Evolutionary conservation across 2,113 vertebrate species (phyloP), one percentile per base, ranked within the genome.

Genomic region (Etheostoma spectabile): DNA sequence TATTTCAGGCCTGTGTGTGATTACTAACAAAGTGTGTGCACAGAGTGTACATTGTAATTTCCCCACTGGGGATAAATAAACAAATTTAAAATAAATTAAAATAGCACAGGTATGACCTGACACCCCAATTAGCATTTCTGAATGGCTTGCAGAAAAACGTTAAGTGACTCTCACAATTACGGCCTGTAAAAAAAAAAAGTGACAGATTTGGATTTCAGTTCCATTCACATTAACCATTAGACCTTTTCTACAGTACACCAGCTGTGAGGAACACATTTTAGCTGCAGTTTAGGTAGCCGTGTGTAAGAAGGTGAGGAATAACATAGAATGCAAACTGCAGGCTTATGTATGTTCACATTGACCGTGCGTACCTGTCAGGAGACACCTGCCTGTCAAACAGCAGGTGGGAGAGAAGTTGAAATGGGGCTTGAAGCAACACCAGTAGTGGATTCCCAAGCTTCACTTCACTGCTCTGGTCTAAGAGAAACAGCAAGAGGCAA

Each of bases 391-490:
- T 96, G 71, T 99, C 97, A 90, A 99, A 97, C n/a, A 99, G 85
- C 85, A 99, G 95, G 78, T 98, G 93, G 14, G 97, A 97, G 22
- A 98, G 91, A 60, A 99, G 94, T 80, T 98, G 97, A 71, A 95
- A 96, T 12, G 98, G 97, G 13, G 96, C 91, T 89, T 99, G 97
- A 53, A 97, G 97, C 69, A 99, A 88, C 33, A 99, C 92, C 83
- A 99, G 92, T 72, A 99, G 96, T 27, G 98, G 97, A 87, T 99
- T 99, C 64, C 96, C 97, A n/a, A 98, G 91, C 88, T 96, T 99
- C 81, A 97, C 93, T 46, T 96, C 95, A 56, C 88, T 61, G 83
- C 82, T 84, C 1, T 82, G 90, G 91, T 97, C 98, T 99, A 0
- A 70, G 3, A 53, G 53, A 66, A 79, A 62, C 21, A 71, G 21